phyloP scores from a whole-genome alignment of 2,888 invertebrate genomes.

The Bembecia ichneumoniformis region DNA sequence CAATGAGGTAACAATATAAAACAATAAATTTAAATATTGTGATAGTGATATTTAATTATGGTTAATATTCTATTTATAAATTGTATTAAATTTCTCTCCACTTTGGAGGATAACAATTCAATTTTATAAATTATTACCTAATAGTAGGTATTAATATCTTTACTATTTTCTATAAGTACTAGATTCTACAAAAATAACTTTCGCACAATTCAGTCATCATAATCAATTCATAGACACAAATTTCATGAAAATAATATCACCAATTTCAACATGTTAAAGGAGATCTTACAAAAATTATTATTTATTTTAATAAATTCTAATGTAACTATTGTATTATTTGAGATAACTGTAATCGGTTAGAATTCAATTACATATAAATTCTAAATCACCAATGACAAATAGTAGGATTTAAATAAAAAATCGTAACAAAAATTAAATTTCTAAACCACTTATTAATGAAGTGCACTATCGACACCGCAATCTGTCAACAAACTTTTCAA shows the following conservation, averaged over 20 bases:
- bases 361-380: not conserved
- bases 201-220: constrained; percentile 49
- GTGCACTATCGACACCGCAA: constrained; percentile 43
- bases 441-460: not conserved
- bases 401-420: not conserved
- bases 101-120: constrained; percentile 41
- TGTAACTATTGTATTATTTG: too few species aligned
- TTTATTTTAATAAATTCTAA: too few species aligned
- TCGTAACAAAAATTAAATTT: not conserved
- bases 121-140: constrained; percentile 5
- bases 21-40: not conserved
- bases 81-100: constrained; percentile 33
- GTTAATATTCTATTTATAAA: constrained; percentile 1
- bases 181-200: constrained; percentile 49
- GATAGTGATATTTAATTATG: not conserved
- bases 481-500: constrained; percentile 83
- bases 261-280: too few species aligned
- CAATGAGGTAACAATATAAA: not conserved
- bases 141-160: not conserved
- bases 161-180: constrained; percentile 5
- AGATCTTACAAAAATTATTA: too few species aligned
- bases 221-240: not conserved
- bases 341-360: not conserved
- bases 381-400: not conserved
- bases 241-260: too few species aligned